Evolutionary conservation across 2,888 invertebrate species (phyloP).

Genomic region (Brassicogethes aeneus): DNA sequence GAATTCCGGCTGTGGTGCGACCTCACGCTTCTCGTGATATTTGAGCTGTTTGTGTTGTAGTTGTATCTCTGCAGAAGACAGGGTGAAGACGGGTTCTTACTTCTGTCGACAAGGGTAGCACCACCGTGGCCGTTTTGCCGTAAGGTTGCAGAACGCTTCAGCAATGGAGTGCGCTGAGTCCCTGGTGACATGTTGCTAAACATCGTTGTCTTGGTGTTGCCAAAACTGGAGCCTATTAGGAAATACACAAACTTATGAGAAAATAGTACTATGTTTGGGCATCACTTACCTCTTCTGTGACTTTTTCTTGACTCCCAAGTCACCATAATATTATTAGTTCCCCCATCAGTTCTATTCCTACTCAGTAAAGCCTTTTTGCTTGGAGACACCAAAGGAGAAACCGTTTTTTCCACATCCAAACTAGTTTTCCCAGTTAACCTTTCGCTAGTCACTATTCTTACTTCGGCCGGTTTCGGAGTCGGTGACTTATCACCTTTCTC

Average conservation of each 20-base stretch:
- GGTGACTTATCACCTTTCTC: constrained; percentile 48
- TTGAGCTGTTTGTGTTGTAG: constrained; percentile 20
- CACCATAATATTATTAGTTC: constrained; percentile 45
- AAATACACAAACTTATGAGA: constrained; percentile 3
- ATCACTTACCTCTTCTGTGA: constrained; percentile 39
- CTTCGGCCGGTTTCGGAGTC: constrained; percentile 41
- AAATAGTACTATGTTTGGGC: too few relatives aligned
- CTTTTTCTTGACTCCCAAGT: constrained; percentile 62
- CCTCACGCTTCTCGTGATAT: constrained; percentile 41
- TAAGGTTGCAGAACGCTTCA: constrained; percentile 52
- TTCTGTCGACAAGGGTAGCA: constrained; percentile 26
- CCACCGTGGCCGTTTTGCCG: constrained; percentile 42
- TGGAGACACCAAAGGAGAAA: constrained; percentile 42
- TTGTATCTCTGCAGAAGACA: constrained; percentile 44
- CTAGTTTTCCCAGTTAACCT: constrained; percentile 22
- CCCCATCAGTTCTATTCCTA: constrained; percentile 24
- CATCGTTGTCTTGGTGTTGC: constrained; percentile 54
- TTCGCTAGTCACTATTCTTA: constrained; percentile 42
- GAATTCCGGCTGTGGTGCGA: constrained; percentile 72
- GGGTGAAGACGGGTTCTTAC: constrained; percentile 48
- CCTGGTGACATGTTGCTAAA: constrained; percentile 38
- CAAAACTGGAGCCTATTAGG: constrained; percentile 54
- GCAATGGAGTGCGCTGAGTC: constrained; percentile 37
- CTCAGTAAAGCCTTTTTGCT: constrained; percentile 22
- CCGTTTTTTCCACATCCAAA: constrained; percentile 30